Conservation (phyloP, 2,888 invertebrate species). For the Incurvaria masculella region DNA sequence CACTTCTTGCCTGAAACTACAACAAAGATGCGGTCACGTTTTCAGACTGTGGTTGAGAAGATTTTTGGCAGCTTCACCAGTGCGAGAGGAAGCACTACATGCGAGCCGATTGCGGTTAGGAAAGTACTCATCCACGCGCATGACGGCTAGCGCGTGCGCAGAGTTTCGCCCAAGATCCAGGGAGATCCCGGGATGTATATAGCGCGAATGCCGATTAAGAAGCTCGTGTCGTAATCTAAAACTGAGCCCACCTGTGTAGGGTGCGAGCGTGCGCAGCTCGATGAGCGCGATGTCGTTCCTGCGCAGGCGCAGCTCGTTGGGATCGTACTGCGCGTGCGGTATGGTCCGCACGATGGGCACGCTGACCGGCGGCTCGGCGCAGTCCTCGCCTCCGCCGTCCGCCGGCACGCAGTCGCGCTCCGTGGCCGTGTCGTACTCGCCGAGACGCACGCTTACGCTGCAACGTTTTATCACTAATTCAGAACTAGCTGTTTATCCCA, state of each 20-base stretch:
- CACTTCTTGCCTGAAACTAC: no score
- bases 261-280: slow-evolving; percentile 30
- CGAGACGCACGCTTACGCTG: slow-evolving; percentile 28
- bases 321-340: slow-evolving; percentile 38
- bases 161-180: no score
- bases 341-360: slow-evolving; percentile 35
- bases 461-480: background rate
- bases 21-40: no score
- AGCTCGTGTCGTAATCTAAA: background rate
- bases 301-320: slow-evolving; percentile 16
- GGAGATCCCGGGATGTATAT: no score
- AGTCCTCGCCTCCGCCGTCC: slow-evolving; percentile 29
- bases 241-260: slow-evolving; percentile 35
- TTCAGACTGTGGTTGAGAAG: no score
- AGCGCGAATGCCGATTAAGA: no score
- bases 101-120: no score
- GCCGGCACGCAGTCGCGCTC: slow-evolving; percentile 34
- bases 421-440: slow-evolving; percentile 42
- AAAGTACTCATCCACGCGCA: no score
- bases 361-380: slow-evolving; percentile 34
- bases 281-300: slow-evolving; percentile 46
- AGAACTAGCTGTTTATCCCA: no score
- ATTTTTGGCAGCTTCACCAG: no score
- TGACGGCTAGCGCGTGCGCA: no score
- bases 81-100: no score